Evolutionary conservation across 2,113 vertebrate species (phyloP), one percentile per base, ranked within the genome.

Genomic region (Cepphus grylle): DNA sequence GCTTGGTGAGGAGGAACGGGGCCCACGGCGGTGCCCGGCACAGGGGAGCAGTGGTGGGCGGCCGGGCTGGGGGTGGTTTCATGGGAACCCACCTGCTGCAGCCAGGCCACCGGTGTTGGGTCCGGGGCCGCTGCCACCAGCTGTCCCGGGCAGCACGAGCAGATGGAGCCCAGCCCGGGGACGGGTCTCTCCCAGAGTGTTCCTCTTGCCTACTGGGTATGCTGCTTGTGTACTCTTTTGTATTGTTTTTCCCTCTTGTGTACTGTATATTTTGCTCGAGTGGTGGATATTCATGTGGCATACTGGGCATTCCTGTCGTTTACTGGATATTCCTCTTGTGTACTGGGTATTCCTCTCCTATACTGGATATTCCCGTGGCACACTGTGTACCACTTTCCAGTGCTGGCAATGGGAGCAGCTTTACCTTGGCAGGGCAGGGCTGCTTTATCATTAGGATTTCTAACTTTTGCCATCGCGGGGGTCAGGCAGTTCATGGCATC

Each of bases 81-180:
- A 2, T 1, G 7, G 71, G 43, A 81, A 2, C 43, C 49, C 74
- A 3, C 17, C 25, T 1, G 1, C 25, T 16, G 81, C 32, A 29
- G 22, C 32, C 50, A 8, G 58, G 36, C 22, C 43, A 23, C 19
- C 1, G 1, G 34, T 16, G 34, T 13, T 0, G 7, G 53, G 6
- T 10, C 27, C 3, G 2, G 1, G 15, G 53, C 14, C 34, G 5
- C 6, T 6, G 8, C 32, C 20, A 0, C 2, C 1, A 3, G 30
- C 11, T 17, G 7, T 9, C 5, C 5, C 0, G 0, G 58, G 56
- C 88, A 67, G 71, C 30, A n/a, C 79, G 47, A 49, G 47, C 76
- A 32, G 71, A 11, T 1, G 2, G 58, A 88, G 63, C 63, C 45
- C 27, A 36, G 69, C 14, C 59, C n/a, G n/a, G 42, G 25, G 18